phyloP scores from a whole-genome alignment of 1,140 invertebrate species.

The Latrodectus geometricus region DNA sequence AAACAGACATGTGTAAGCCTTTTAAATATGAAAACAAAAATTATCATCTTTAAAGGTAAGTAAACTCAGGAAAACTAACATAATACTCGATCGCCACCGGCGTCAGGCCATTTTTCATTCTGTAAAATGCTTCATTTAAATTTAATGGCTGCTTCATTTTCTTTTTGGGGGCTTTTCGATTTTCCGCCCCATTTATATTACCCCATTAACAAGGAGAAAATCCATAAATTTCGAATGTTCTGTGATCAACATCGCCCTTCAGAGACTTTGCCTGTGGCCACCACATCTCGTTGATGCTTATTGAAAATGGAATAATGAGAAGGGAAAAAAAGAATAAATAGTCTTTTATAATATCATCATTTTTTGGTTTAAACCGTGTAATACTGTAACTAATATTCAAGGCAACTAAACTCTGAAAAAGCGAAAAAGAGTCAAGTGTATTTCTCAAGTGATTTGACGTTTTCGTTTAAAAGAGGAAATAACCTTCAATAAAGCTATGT shows the following conservation, averaged over 20 bases:
- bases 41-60: too few relatives aligned
- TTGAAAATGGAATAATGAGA: neutral
- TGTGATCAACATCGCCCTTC: neutral
- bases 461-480: too few relatives aligned
- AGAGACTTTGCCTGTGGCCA: neutral
- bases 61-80: neutral
- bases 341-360: neutral
- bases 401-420: too few relatives aligned
- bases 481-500: too few relatives aligned
- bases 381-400: too few relatives aligned
- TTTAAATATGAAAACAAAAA: too few relatives aligned
- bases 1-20: too few relatives aligned
- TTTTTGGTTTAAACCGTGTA: too few relatives aligned
- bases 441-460: too few relatives aligned
- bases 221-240: neutral
- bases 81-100: neutral
- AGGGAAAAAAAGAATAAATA: neutral
- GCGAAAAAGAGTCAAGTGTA: too few relatives aligned
- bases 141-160: neutral
- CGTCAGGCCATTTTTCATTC: neutral
- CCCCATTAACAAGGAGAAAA: slow-evolving; percentile 1
- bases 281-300: neutral
- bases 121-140: slow-evolving; percentile 28
- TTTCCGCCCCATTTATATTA: slow-evolving; percentile 5
- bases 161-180: slow-evolving; percentile 5